These are phyloP conservation scores for Eudyptes chrysolophus DNA, from an alignment of 2,113 vertebrate species.

Conservation along the genomic window DNA sequence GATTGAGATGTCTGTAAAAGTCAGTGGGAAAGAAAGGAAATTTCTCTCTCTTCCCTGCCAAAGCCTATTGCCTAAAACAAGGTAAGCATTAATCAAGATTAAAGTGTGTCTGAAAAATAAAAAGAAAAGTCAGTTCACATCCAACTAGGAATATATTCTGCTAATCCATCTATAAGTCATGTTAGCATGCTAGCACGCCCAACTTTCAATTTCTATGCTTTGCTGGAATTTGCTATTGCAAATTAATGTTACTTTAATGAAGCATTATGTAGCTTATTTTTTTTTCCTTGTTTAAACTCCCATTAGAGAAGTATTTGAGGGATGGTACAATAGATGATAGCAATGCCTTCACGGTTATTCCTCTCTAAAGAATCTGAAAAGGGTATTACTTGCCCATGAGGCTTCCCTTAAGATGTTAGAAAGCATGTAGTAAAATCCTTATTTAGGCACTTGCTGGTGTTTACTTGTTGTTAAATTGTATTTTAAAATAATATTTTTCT, in stretches of 20 bases:
- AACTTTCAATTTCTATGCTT: conserved; percentile 15
- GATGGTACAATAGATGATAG: background rate
- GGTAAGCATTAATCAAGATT: background rate
- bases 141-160: background rate
- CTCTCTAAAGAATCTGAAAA: conserved; percentile 24
- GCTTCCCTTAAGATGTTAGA: background rate
- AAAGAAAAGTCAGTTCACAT: background rate
- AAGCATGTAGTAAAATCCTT: background rate
- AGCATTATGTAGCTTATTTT: background rate
- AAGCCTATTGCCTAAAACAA: background rate
- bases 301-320: background rate
- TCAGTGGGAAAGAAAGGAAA: background rate
- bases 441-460: background rate
- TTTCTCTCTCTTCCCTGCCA: background rate
- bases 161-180: background rate
- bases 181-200: background rate
- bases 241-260: background rate
- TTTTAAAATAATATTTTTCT: background rate
- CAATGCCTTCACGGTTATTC: background rate
- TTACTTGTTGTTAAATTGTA: background rate
- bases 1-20: background rate
- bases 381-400: background rate
- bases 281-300: background rate
- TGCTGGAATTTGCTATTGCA: conserved; percentile 15
- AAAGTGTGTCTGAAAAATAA: background rate